Evolutionary conservation across 1,140 invertebrate species (phyloP), one percentile per base, ranked within the genome.

Genomic region (Hylaeus volcanicus): DNA sequence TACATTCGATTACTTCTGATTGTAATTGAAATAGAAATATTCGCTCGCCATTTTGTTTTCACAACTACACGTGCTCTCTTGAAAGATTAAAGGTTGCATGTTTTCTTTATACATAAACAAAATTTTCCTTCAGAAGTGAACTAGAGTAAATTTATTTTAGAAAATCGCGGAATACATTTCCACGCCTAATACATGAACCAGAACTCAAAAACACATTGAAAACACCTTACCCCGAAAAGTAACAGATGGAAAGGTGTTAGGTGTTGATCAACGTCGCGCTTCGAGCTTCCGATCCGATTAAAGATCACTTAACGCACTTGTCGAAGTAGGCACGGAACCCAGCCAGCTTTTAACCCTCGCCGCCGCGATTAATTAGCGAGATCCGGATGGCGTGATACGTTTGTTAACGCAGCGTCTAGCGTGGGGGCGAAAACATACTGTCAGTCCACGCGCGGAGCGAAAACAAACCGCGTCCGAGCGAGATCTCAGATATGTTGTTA

Each of bases 401-500:
- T 82, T 66, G 61, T 74, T 80, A 61, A 14, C 15, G 53, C 26
- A 48, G 48, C 26, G 64, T 82, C 60, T 74, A 70, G 63, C 61
- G 45, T 60, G 74, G 9, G 1, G 37, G 37, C 26, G 6, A 66
- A 72, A 79, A 73, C 66, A 72, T 63, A 48, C 37, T 11, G 11
- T 53, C 45, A 14, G 12, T 9, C 12, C 61, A 39, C 56, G 39
- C 12, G 48, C 14, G 4, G 63, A 56, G 76, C 55, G 64, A 73
- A 79, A 73, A 82, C 64, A 82, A 56, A 63, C 56, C 51, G 61
- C 51, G 55, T 48, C 45, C 48, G 45, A n/a, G 56, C 43, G 63
- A 72, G 69, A 78, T 82, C 68, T 51, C 26, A 72, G 81, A 82
- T 82, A 79, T 41, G 76, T 61, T 82, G 76, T 61, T 82, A 82